Evolutionary conservation across 2,888 invertebrate species (phyloP).

Genomic region (Drosophila demipolita): DNA sequence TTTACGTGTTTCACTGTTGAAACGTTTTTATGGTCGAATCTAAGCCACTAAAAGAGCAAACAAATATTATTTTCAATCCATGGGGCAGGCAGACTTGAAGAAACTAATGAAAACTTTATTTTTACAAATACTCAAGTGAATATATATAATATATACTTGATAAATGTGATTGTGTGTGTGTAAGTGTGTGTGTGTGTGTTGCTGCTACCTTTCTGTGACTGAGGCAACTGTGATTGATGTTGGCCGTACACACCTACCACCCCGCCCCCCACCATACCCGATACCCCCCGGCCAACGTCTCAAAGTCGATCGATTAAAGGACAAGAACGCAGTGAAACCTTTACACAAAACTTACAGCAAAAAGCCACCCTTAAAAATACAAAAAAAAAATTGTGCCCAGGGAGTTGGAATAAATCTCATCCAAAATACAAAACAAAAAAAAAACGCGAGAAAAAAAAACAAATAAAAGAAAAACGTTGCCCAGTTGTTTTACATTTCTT

Average conservation of each 20-base stretch:
- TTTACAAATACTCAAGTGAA: neutral
- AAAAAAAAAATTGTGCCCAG: neutral
- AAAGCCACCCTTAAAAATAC: conserved; percentile 68
- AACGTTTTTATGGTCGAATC: neutral
- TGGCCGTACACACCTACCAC: neutral
- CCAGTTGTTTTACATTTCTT: conserved; percentile 77
- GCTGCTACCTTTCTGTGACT: conserved; percentile 39
- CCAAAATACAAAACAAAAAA: neutral
- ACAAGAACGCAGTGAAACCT: conserved; percentile 44
- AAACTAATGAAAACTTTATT: neutral
- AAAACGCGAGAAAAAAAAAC: conserved; percentile 26
- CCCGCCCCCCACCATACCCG: neutral
- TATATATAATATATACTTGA: conserved; percentile 4
- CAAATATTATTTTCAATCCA: neutral
- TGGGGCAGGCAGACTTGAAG: neutral
- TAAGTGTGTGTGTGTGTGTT: conserved; percentile 18
- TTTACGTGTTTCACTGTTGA: neutral
- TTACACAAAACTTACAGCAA: conserved; percentile 36
- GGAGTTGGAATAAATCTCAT: conserved; percentile 30
- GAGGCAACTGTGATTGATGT: conserved; percentile 59
- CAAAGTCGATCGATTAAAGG: conserved; percentile 57
- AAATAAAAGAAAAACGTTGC: conserved; percentile 53
- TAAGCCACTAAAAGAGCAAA: neutral
- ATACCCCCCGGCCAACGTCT: neutral
- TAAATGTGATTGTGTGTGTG: conserved; percentile 4